These are phyloP conservation scores for Pseudoips prasinana DNA, from an alignment of 2,888 invertebrate species.

Conservation along the genomic window DNA sequence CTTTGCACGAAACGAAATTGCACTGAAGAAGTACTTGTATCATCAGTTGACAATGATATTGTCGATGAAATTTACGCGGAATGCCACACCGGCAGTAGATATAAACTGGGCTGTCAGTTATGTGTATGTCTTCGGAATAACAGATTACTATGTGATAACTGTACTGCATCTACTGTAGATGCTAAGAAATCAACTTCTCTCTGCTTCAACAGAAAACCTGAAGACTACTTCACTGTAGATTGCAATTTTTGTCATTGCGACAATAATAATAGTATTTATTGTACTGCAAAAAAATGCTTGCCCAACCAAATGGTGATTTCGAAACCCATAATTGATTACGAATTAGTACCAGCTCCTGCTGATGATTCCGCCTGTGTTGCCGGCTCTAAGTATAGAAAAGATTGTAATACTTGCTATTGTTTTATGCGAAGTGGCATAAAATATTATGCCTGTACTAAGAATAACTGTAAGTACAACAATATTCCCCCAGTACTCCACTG, in stretches of 20 bases:
- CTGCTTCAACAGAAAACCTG: conserved; percentile 38
- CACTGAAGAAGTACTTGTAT: conserved; percentile 23
- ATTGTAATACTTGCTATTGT: conserved; percentile 64
- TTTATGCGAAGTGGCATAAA: conserved; percentile 38
- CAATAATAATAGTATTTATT: conserved; percentile 55
- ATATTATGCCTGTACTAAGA: conserved; percentile 64
- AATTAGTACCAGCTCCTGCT: conserved; percentile 18
- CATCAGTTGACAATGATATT: conserved; percentile 11
- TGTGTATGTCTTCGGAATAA: conserved; percentile 75
- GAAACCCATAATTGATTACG: conserved; percentile 9
- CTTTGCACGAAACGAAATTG: conserved; percentile 56
- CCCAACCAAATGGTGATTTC: conserved; percentile 10
- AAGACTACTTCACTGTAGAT: conserved; percentile 59
- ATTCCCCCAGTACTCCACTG: conserved; percentile 3
- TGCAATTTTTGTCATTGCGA: conserved; percentile 82
- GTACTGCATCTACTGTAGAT: conserved; percentile 41
- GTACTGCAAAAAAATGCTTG: conserved; percentile 63
- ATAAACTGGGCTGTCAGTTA: conserved; percentile 74
- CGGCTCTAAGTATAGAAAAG: conserved; percentile 47
- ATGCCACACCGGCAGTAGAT: conserved; percentile 60
- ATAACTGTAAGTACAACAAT: conserved; percentile 36
- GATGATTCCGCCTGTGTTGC: conserved; percentile 46
- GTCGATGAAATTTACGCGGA: conserved; percentile 51
- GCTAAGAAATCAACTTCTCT: conserved; percentile 5
- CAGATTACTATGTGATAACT: conserved; percentile 65